Evolutionary conservation across 2,113 vertebrate genomes (phyloP), one percentile per base, ranked within the genome.

Genomic region (Xyliphius kryptos): DNA sequence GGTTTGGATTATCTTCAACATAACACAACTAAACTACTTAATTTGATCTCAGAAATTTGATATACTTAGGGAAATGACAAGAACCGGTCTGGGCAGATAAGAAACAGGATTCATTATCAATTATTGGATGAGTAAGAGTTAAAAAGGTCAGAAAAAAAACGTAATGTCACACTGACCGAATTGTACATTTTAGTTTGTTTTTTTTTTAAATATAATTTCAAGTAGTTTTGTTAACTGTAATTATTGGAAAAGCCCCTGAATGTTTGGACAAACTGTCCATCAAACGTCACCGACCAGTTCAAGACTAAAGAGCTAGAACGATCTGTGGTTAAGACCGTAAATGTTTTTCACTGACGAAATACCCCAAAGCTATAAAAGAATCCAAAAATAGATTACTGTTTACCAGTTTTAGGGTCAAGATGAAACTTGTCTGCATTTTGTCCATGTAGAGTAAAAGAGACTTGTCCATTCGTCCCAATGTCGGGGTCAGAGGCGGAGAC

Each of bases 361-460:
- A 32, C 7, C 7, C 7, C 26, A 32, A 32, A 32, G 4, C 26
- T 32, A 32, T 6, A 32, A 6, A 32, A 32, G 26, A 5, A 32
- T 32, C 26, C 26, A 32, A 12, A 41, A 43, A 8, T 21, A 58
- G 2, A 8, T 17, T 14, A 36, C 6, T n/a, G 5, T 75, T 78
- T 79, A 97, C 96, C 96, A 76, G 92, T 94, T 20, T 88, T 84
- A 0, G 85, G 84, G 64, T 97, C 85, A 54, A 98, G 77, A 44
- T 84, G 88, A 78, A 97, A 97, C 70, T 91, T 90, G 71, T 93
- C 86, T 0, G 92, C 87, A 0, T 91, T 84, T 0, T 87, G 89
- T 0, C 96, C 96, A 0, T 94, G 92, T 21, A 97, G 91, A 16
- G 88, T 91, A 68, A 91, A 97, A 0, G 87, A 89, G 61, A 98